Conservation (phyloP, 2,888 invertebrate genomes). For the Eulithis testata region DNA sequence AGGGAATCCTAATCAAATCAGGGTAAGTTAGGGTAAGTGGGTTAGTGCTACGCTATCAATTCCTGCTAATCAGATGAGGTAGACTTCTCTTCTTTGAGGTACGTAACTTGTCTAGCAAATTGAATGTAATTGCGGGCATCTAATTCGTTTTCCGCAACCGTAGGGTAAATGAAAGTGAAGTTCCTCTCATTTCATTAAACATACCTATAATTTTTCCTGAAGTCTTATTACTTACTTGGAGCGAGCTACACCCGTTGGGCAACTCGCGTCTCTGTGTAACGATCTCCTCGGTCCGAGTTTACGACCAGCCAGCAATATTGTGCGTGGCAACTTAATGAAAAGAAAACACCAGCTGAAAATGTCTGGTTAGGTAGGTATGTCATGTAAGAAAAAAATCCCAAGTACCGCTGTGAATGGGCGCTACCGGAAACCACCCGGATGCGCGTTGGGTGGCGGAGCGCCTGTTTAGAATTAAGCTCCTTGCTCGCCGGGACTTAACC, state of each 20-base stretch:
- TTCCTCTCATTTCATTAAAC: constrained; percentile 69
- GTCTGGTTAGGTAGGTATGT: constrained; percentile 31
- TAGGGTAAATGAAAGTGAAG: constrained; percentile 49
- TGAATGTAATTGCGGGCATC: constrained; percentile 40
- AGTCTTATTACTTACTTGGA: constrained; percentile 73
- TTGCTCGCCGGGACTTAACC: constrained; percentile 1
- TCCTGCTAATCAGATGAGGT: constrained; percentile 32
- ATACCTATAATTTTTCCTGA: constrained; percentile 66
- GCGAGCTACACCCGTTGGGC: constrained; percentile 47
- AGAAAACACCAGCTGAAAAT: constrained; percentile 66
- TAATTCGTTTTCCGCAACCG: constrained; percentile 43
- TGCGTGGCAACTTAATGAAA: constrained; percentile 80
- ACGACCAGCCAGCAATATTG: constrained; percentile 75
- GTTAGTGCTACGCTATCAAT: constrained; percentile 26
- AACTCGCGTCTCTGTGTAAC: constrained; percentile 54
- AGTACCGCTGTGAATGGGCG: constrained; percentile 39
- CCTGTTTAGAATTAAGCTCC: constrained; percentile 11
- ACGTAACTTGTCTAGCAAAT: constrained; percentile 29
- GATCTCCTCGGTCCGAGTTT: constrained; percentile 68
- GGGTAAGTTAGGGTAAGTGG: constrained; percentile 18
- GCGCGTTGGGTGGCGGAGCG: constrained; percentile 7
- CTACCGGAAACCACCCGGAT: constrained; percentile 19
- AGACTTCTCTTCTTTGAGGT: neutral
- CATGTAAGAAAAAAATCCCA: constrained; percentile 51
- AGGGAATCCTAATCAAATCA: constrained; percentile 26